Evolutionary conservation across 2,113 vertebrate species (phyloP), one percentile per base, ranked within the genome.

Genomic region (Corythaixoides concolor): DNA sequence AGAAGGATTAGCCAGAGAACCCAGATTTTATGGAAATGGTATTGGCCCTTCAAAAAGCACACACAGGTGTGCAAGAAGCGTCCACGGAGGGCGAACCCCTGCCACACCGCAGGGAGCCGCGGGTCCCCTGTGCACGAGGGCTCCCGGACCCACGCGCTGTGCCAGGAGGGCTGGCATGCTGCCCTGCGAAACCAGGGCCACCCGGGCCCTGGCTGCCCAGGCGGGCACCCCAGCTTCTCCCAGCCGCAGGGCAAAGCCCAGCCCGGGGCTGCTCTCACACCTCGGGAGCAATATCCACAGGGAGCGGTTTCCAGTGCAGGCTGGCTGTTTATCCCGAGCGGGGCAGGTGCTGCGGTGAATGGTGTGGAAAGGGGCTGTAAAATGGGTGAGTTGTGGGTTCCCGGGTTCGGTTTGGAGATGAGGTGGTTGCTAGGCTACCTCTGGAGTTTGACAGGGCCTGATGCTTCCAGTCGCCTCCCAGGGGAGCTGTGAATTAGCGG

Each of bases 1-100:
- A 96, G 96, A 95, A 91, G 98, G 97, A 98, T 98, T 98, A 98
- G 96, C 95, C 88, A 33, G 80, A 97, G 97, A 94, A 95, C 97
- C 97, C 97, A 97, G 97, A 96, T 95, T 97, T 97, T 94, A 97
- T 96, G 96, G 97, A 97, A 97, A 94, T 92, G 53, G 55, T 72
- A 79, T 85, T 2, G 17, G 96, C 56, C 95, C 85, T 92, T 58
- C 2, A 23, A 79, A 92, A 95, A 69, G 86, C 92, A 79, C 77
- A 28, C 0, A 27, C 45, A 93, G 83, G 77, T 68, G 94, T 89
- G 85, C 41, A 58, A 52, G 87, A 76, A 60, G 74, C 6, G 5
- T 12, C 78, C 49, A 26, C 0, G 5, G 72, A 92, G 76, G 86
- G 73, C 59, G 11, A 83, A 64, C 16, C 59, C 89, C 32, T 19